phyloP scores from a whole-genome alignment of 35 echinoderm and acorn worm species.

The Strongylocentrotus purpuratus region DNA sequence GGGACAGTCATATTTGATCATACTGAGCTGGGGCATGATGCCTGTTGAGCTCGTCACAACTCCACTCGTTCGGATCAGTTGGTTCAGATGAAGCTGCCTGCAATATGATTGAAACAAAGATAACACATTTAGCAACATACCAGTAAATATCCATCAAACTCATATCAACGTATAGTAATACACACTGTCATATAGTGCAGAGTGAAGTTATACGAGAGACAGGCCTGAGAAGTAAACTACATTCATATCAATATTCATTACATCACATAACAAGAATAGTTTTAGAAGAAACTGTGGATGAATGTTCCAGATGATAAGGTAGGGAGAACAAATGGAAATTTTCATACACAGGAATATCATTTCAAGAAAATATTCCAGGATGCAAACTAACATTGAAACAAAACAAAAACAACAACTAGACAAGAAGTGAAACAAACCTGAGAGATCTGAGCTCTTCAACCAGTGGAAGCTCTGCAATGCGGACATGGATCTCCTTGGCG shows the following conservation, averaged over 20 bases:
- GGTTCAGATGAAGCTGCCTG: slow-evolving; percentile 97
- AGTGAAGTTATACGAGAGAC: no score
- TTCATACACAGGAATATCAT: no score
- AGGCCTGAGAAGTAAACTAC: no score
- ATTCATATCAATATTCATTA: no score
- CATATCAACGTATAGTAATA: not conserved
- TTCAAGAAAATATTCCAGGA: not conserved
- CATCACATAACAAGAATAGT: no score
- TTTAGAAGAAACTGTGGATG: no score
- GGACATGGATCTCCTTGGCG: slow-evolving; percentile 96
- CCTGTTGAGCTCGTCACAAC: slow-evolving; percentile 91
- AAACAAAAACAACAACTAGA: not conserved
- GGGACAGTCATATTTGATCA: slow-evolving; percentile 99
- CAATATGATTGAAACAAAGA: not conserved
- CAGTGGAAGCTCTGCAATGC: slow-evolving; percentile 93
- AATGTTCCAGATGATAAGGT: no score
- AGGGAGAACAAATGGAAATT: no score
- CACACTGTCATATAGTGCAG: no score
- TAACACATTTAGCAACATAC: not conserved
- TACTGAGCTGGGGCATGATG: slow-evolving; percentile 92
- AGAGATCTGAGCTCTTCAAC: slow-evolving; percentile 95
- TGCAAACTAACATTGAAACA: not conserved
- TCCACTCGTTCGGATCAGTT: slow-evolving; percentile 92
- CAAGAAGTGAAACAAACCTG: slow-evolving; percentile 54
- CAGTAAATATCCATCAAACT: not conserved